phyloP scores from a whole-genome alignment of 2,113 vertebrate species.

The Dasyprocta punctata region DNA sequence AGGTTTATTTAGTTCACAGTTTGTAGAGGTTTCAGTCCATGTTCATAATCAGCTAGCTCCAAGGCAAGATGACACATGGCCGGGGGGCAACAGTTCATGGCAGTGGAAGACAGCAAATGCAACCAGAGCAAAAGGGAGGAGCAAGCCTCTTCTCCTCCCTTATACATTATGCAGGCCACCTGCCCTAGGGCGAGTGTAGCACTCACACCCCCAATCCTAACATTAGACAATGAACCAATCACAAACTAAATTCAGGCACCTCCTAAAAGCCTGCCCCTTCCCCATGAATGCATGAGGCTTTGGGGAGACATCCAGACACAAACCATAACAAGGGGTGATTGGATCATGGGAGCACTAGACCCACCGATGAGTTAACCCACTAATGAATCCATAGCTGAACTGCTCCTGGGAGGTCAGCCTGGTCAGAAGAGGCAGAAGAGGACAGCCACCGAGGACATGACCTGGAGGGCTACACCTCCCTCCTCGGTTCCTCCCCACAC shows the following conservation, averaged over 20 bases:
- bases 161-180: neutral
- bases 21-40: neutral
- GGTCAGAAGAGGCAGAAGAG: neutral
- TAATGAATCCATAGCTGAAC: neutral
- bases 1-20: neutral
- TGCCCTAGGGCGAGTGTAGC: neutral
- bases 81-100: neutral
- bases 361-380: neutral
- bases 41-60: neutral
- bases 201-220: neutral
- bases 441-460: rapidly evolving
- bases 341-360: neutral
- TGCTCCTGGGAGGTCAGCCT: neutral
- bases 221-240: neutral
- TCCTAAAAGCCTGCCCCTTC: neutral
- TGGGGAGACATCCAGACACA: neutral
- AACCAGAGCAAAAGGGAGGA: neutral
- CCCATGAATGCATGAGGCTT: neutral
- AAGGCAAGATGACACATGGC: neutral
- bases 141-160: neutral
- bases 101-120: neutral
- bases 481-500: neutral
- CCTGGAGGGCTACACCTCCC: neutral
- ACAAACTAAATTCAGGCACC: neutral
- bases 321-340: neutral